Conservation (phyloP, 2,113 vertebrate genomes). For the Lutjanus erythropterus region DNA sequence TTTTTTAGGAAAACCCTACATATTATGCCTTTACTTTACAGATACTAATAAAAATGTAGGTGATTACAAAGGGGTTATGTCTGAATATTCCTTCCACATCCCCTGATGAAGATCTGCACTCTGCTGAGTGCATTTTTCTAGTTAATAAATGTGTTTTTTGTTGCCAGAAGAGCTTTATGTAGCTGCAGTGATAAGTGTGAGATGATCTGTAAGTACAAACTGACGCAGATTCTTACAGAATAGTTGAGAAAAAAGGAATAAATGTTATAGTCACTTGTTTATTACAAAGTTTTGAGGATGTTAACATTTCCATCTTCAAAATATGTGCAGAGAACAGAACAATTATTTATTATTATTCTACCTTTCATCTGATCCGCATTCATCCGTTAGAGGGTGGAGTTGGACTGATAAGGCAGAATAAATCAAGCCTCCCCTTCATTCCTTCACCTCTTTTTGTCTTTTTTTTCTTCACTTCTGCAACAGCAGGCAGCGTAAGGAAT, state of each 20-base stretch:
- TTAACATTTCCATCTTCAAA: not conserved
- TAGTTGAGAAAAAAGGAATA: not conserved
- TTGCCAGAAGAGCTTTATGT: not conserved
- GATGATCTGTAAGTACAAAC: not conserved
- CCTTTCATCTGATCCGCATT: not conserved
- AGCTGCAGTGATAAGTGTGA: not conserved
- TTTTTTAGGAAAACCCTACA: too few relatives aligned
- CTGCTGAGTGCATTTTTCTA: too few relatives aligned
- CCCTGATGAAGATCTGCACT: too few relatives aligned
- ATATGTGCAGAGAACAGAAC: not conserved
- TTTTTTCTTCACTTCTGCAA: constrained; percentile 18
- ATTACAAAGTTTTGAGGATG: not conserved
- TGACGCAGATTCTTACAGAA: not conserved
- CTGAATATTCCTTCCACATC: too few relatives aligned
- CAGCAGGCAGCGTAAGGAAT: constrained; percentile 54
- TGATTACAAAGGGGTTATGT: too few relatives aligned
- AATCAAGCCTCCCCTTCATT: constrained; percentile 36
- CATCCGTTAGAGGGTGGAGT: constrained; percentile 2
- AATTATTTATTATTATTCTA: not conserved
- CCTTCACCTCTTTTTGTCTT: not conserved
- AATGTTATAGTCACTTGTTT: not conserved
- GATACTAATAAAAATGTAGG: too few relatives aligned
- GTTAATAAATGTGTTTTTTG: not conserved
- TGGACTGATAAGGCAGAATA: constrained; percentile 37
- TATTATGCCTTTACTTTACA: too few relatives aligned